Conservation (phyloP, 2,888 invertebrate genomes). For the Heliconius sara region DNA sequence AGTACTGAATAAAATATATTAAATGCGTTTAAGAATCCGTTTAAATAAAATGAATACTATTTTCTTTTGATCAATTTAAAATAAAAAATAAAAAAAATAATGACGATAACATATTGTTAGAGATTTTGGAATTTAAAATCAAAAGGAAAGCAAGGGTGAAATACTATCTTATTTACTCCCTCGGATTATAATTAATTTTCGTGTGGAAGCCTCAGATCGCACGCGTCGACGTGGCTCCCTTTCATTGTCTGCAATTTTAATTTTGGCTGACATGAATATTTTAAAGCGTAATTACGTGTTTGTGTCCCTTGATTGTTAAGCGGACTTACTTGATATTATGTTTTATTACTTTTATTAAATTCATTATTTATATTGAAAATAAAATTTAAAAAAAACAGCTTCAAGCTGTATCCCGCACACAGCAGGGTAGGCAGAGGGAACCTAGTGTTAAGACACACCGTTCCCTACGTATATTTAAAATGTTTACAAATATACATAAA, state of each 20-base stretch:
- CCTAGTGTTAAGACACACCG: too few species aligned
- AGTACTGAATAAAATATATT: not conserved
- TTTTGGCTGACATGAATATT: constrained; percentile 71
- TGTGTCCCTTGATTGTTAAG: constrained; percentile 51
- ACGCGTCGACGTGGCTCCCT: constrained; percentile 58
- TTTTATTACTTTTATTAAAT: constrained; percentile 1
- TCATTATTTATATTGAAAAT: not conserved
- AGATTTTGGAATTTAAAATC: constrained; percentile 53
- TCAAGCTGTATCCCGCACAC: too few species aligned
- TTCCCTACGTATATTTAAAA: not conserved
- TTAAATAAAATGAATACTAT: not conserved
- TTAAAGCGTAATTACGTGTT: constrained; percentile 48
- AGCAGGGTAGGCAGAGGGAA: too few species aligned
- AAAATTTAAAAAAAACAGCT: too few species aligned
- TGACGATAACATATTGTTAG: too few species aligned
- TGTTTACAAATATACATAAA: not conserved
- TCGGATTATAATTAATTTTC: constrained; percentile 81
- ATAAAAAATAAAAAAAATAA: not conserved
- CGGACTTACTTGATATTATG: constrained; percentile 44
- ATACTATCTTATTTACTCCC: constrained; percentile 78
- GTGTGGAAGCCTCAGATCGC: constrained; percentile 69
- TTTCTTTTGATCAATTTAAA: not conserved
- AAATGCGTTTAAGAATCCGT: not conserved
- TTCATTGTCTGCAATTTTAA: constrained; percentile 74
- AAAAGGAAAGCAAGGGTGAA: constrained; percentile 74